Conservation (phyloP, 2,797 vertebrate genomes). For the Mastacembelus armatus region DNA sequence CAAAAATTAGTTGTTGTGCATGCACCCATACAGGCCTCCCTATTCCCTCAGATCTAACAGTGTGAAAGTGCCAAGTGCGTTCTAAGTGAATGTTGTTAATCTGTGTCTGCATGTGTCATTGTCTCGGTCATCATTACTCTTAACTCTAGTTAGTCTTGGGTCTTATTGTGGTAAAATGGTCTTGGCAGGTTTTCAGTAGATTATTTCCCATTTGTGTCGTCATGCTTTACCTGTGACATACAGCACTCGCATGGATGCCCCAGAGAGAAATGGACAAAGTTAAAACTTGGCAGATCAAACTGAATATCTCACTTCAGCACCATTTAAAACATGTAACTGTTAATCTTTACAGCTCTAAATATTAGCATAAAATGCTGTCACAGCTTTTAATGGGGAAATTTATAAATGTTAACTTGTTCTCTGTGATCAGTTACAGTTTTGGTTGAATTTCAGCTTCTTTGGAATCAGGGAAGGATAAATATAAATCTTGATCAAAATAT, state of each 20-base stretch:
- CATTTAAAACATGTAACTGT: background rate
- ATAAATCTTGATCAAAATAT: background rate
- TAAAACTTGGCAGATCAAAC: constrained; percentile 79
- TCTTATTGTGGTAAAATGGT: constrained; percentile 30
- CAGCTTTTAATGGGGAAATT: background rate
- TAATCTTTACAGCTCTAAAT: background rate
- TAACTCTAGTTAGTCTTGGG: constrained; percentile 6
- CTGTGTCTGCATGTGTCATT: constrained; percentile 66
- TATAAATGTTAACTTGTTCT: background rate
- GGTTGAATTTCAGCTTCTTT: background rate
- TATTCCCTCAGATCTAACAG: constrained; percentile 21
- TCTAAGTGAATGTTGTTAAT: constrained; percentile 24
- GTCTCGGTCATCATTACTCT: constrained; percentile 19
- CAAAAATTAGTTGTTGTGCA: constrained; percentile 42
- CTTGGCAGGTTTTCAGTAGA: constrained; percentile 32
- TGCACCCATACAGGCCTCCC: constrained; percentile 39
- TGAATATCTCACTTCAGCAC: constrained; percentile 2
- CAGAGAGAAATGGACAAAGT: constrained; percentile 93
- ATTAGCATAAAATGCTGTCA: too few relatives aligned
- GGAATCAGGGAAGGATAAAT: background rate
- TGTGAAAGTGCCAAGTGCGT: constrained; percentile 39
- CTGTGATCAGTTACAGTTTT: too few relatives aligned
- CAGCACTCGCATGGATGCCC: constrained; percentile 65
- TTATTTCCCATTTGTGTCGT: constrained; percentile 32
- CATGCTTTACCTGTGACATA: constrained; percentile 68